Evolutionary conservation across 2,797 vertebrate species (phyloP).

Genomic region (Gadopsis marmoratus): DNA sequence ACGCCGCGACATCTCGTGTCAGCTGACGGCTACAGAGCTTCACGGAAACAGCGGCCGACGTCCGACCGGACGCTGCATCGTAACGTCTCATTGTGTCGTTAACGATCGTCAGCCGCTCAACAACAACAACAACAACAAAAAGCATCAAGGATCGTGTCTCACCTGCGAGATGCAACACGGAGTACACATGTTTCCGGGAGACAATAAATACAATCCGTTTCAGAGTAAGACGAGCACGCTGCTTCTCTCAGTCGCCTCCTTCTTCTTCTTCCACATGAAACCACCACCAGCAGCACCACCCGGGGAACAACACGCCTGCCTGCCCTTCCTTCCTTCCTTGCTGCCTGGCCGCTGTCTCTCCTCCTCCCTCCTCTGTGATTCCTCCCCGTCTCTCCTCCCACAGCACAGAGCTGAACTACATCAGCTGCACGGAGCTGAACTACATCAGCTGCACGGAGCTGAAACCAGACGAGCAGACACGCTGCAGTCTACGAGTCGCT

Average conservation of each 20-base stretch:
- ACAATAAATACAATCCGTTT: slow-evolving; percentile 35
- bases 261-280: slow-evolving; percentile 46
- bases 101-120: background rate
- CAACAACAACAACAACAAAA: slow-evolving; percentile 19
- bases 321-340: background rate
- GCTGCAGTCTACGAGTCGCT: background rate
- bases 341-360: slow-evolving; percentile 23
- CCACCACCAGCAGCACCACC: slow-evolving; percentile 22
- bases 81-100: background rate
- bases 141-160: slow-evolving; percentile 58
- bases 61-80: background rate
- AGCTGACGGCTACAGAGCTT: background rate
- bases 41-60: slow-evolving; percentile 6
- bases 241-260: slow-evolving; percentile 27
- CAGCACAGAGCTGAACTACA: slow-evolving; percentile 24
- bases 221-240: slow-evolving; percentile 3
- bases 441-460: background rate
- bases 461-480: background rate
- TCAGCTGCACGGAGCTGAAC: background rate
- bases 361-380: background rate
- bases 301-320: slow-evolving; percentile 35
- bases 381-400: slow-evolving; percentile 63
- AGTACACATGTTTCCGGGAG: slow-evolving; percentile 74
- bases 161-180: slow-evolving; percentile 86
- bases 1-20: background rate